A percentile compares a stretch with the other conserved stretches of the same genome.
Conservation (phyloP, 1,140 invertebrate genomes). For the Penaeus chinensis region DNA sequence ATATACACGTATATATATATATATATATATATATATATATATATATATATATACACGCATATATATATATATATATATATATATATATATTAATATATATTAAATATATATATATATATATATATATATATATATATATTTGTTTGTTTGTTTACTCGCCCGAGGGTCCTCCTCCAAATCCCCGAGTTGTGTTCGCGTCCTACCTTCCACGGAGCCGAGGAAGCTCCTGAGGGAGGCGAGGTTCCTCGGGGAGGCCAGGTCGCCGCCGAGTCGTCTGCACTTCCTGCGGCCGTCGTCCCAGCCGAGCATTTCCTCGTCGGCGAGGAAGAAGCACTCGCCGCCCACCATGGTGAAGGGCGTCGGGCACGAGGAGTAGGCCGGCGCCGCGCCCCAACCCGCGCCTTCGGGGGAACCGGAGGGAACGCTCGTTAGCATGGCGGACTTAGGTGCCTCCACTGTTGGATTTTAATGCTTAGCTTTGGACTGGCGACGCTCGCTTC, state of each 20-base stretch:
- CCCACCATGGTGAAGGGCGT: conserved; percentile 49
- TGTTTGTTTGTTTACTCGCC: not conserved
- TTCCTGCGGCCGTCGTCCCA: conserved; percentile 61
- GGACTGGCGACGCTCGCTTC: too few species aligned
- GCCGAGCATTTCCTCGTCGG: conserved; percentile 40
- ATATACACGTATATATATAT: too few species aligned
- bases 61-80: too few species aligned
- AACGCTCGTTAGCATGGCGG: too few species aligned
- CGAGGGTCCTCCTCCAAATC: too few species aligned
- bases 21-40: too few species aligned
- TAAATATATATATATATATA: conserved; percentile 33
- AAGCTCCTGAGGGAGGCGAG: conserved; percentile 44
- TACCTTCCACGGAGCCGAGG: conserved; percentile 42
- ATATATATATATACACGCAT: too few species aligned
- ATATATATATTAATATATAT: too few species aligned
- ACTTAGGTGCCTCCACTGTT: too few species aligned
- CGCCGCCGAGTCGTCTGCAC: conserved; percentile 53
- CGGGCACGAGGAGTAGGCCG: conserved; percentile 58
- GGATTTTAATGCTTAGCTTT: too few species aligned
- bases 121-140: conserved; percentile 17
- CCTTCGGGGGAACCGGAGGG: too few species aligned
- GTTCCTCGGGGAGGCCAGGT: conserved; percentile 58
- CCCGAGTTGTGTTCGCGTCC: not conserved
- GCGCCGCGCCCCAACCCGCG: conserved; percentile 19
- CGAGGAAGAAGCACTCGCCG: conserved; percentile 57